These are phyloP conservation scores for Scleropages formosus DNA, from an alignment of 2,797 vertebrate genomes.

Conservation along the genomic window DNA sequence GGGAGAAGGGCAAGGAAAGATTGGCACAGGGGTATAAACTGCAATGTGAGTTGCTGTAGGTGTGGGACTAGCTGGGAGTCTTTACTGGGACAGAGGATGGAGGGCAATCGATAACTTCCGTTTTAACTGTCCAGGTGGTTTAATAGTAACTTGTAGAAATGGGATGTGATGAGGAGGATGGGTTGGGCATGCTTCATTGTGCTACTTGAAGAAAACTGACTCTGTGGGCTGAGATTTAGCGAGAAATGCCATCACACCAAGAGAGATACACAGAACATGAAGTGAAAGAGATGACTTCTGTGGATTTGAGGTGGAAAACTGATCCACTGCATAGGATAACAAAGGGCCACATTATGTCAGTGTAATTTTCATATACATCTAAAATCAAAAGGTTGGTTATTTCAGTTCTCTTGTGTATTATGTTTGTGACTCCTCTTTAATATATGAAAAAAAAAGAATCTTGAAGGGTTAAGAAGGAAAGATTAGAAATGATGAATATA, in stretches of 20 bases:
- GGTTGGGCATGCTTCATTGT: background rate
- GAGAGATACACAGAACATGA: constrained; percentile 41
- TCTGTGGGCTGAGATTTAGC: background rate
- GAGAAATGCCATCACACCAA: constrained; percentile 30
- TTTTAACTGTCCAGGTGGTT: background rate
- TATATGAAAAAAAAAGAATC: background rate
- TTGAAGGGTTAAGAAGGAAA: background rate
- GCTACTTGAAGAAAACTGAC: background rate
- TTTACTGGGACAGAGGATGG: background rate
- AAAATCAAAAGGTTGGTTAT: constrained; percentile 4
- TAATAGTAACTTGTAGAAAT: background rate
- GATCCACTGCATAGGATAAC: constrained; percentile 25
- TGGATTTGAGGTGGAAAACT: constrained; percentile 35
- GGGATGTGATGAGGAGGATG: constrained; percentile 3
- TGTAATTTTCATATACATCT: constrained; percentile 18
- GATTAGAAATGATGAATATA: background rate
- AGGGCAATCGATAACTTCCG: background rate
- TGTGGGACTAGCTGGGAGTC: background rate
- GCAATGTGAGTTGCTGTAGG: constrained; percentile 44
- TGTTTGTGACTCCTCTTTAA: background rate
- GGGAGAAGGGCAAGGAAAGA: constrained; percentile 41
- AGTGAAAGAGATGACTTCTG: constrained; percentile 47
- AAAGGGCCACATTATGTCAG: constrained; percentile 10
- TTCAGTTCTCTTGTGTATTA: background rate
- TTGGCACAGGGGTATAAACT: constrained; percentile 40